phyloP scores from a whole-genome alignment of 2,113 vertebrate species.

The Tachysurus fulvidraco region DNA sequence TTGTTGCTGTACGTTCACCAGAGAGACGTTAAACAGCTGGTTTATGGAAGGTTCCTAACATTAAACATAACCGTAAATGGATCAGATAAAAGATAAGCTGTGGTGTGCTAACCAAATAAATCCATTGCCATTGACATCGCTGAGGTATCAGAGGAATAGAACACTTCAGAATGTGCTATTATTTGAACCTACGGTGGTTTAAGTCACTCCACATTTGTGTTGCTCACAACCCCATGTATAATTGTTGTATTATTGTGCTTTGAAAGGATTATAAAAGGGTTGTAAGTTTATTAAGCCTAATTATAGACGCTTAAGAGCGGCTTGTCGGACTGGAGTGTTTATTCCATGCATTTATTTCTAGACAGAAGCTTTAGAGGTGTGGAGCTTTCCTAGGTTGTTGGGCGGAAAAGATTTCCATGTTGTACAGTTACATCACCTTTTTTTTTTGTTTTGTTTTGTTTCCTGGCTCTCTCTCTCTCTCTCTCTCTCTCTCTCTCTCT shows the following conservation, averaged over 20 bases:
- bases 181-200: neutral
- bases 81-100: neutral
- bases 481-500: neutral
- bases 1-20: neutral
- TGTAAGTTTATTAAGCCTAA: neutral
- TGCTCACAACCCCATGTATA: neutral
- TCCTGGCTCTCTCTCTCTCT: neutral
- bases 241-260: neutral
- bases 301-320: no score
- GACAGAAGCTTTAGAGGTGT: neutral
- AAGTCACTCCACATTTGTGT: neutral
- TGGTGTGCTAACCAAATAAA: neutral
- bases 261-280: neutral
- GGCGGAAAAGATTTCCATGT: neutral
- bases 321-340: neutral
- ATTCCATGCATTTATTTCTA: neutral
- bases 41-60: neutral
- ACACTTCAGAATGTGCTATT: neutral
- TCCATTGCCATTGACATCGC: neutral
- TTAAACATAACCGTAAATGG: neutral
- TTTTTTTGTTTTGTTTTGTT: neutral
- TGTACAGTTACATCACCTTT: constrained; percentile 14
- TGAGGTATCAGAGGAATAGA: neutral
- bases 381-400: neutral
- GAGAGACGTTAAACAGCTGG: neutral